Evolutionary conservation across 2,888 invertebrate genomes (phyloP), one percentile per base, ranked within the genome.

Genomic region (Pinctada fucata): DNA sequence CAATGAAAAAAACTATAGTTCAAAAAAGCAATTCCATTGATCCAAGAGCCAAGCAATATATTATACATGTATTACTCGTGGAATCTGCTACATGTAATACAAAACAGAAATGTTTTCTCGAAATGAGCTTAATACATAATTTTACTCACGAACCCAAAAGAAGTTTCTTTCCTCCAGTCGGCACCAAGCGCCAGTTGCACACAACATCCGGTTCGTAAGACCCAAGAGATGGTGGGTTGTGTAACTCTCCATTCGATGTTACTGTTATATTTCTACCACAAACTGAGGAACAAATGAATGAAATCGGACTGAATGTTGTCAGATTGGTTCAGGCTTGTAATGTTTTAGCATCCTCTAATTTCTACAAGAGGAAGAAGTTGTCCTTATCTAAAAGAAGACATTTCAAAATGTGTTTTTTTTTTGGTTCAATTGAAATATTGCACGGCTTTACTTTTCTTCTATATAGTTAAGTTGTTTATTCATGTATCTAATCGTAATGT

Each of bases 201-300:
- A 77, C 58, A 45, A 81, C 81, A 52, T 76, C 83, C 10, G 80
- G 79, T 52, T 83, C 81, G 58, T 83, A 83, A 16, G 50, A 4
- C 3, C 69, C 67, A 8, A 77, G 76, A 8, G 69, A 80, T 50
- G 79, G 79, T 5, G 81, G 80, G n/a, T 81, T 83, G 13, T 75
- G 76, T 5, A 81, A 50, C n/a, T 64, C 45, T 1, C 76, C 75
- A 13, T 71, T 13, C 2, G 64, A 69, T 13, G 68, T 31, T 8
- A 81, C 79, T 8, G 83, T 83, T 31, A 79, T 81, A 51, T 81
- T 83, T 67, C 80, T 68, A 66, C 75, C 71, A 58, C 83, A 83
- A 47, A 70, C 81, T 83, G 50, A 49, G 74, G 16, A 10, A 8
- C 13, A 47, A 70, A 66, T n/a, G 16, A 2, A 8, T 16, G n/a